Evolutionary conservation across 2,113 vertebrate genomes (phyloP).

Genomic region (Cinclus cinclus): DNA sequence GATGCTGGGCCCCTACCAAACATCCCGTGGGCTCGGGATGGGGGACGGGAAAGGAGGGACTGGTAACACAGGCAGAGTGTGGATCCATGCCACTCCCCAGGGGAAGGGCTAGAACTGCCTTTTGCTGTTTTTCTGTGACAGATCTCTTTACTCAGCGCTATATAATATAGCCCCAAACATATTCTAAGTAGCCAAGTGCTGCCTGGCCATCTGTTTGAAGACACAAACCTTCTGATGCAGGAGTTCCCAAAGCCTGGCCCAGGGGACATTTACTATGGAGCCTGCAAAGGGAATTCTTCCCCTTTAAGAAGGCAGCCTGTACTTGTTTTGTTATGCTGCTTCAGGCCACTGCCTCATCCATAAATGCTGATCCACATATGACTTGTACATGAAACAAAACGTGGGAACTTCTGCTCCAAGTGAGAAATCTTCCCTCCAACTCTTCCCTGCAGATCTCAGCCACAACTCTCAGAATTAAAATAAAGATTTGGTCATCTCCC

Average conservation of each 20-base stretch:
- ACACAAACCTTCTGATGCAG: conserved; percentile 35
- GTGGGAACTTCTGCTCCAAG: neutral
- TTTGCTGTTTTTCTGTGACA: neutral
- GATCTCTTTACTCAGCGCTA: conserved; percentile 44
- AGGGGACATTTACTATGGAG: neutral
- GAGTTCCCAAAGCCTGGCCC: conserved; percentile 42
- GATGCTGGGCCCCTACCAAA: conserved; percentile 16
- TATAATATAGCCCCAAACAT: conserved; percentile 45
- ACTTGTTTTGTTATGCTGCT: neutral
- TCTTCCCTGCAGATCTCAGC: neutral
- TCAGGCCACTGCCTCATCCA: neutral
- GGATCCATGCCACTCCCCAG: neutral
- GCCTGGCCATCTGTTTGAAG: conserved; percentile 43
- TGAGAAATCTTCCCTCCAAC: neutral
- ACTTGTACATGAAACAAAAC: neutral
- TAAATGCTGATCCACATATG: neutral
- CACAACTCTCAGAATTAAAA: neutral
- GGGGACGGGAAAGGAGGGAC: neutral
- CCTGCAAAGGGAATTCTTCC: neutral
- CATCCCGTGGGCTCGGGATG: neutral
- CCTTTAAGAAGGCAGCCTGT: neutral
- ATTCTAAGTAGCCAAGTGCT: conserved; percentile 46
- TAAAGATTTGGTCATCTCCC: neutral
- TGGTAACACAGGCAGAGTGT: neutral
- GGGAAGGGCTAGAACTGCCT: conserved; percentile 34